Evolutionary conservation across 2,113 vertebrate genomes (phyloP).

Genomic region (Prionailurus bengalensis): DNA sequence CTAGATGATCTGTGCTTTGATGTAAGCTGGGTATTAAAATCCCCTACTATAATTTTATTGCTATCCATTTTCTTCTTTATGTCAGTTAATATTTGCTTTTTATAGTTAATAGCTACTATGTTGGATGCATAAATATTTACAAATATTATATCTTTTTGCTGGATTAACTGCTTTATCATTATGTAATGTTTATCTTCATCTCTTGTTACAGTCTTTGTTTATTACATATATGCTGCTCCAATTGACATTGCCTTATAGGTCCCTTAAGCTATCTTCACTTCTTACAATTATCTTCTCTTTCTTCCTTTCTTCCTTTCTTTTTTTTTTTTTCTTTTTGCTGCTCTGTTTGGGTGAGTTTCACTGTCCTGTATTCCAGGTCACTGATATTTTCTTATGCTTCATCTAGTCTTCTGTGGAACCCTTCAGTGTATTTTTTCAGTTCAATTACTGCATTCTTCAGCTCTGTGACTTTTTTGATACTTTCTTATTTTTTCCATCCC

Average conservation of each 20-base stretch:
- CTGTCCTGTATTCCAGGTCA: not conserved
- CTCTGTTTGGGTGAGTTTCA: not conserved
- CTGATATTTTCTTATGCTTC: not conserved
- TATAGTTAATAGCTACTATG: not conserved
- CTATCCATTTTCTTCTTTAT: not conserved
- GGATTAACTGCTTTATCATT: not conserved
- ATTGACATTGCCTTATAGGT: not conserved
- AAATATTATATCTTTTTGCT: not conserved
- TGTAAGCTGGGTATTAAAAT: not conserved
- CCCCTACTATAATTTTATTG: not conserved
- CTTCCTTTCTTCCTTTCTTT: not conserved
- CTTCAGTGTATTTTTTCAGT: not conserved
- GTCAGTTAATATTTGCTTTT: not conserved
- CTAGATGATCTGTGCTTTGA: not conserved
- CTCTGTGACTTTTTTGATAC: not conserved
- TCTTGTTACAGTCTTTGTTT: not conserved
- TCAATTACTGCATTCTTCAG: not conserved
- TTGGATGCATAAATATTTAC: not conserved
- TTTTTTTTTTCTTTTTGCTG: not conserved
- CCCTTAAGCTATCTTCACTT: not conserved
- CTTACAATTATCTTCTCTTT: not conserved
- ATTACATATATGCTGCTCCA: not conserved
- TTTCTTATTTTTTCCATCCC: not conserved
- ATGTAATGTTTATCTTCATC: not conserved
- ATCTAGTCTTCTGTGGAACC: not conserved